Percentiles rank a stretch among this genome's conserved stretches.
These are phyloP conservation scores for Anguilla obscura DNA, from an alignment of 2,797 vertebrate species.

Conservation along the genomic window DNA sequence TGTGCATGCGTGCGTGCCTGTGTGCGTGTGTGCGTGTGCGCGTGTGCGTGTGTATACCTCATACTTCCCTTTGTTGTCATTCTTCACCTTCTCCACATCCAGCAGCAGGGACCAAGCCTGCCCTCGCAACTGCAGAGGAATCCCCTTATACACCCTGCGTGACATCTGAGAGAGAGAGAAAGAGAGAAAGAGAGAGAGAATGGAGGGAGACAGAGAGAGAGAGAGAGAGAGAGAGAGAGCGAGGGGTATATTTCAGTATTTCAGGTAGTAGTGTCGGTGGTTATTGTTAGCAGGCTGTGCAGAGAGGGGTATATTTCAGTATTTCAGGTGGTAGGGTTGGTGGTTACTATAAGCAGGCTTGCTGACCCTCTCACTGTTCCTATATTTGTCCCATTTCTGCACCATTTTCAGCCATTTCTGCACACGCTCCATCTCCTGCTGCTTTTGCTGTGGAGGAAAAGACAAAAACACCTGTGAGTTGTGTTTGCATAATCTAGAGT, in stretches of 20 bases:
- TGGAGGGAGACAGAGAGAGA: too few relatives aligned
- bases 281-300: not conserved
- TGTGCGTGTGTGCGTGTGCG: not conserved
- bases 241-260: not conserved
- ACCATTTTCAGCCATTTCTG: slow-evolving; percentile 92
- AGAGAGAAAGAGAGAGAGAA: slow-evolving; percentile 50
- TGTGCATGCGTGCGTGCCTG: slow-evolving; percentile 16
- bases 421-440: slow-evolving; percentile 81
- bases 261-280: not conserved
- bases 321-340: not conserved
- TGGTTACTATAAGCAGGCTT: not conserved
- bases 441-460: slow-evolving; percentile 75
- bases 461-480: not conserved
- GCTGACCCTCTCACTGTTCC: slow-evolving; percentile 78
- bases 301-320: not conserved
- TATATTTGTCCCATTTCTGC: slow-evolving; percentile 87
- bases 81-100: slow-evolving; percentile 80
- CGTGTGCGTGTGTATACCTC: slow-evolving; percentile 64
- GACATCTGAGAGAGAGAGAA: slow-evolving; percentile 65
- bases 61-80: slow-evolving; percentile 79
- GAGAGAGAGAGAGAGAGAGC: too few relatives aligned
- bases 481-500: not conserved
- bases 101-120: slow-evolving; percentile 82
- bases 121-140: slow-evolving; percentile 82
- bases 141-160: slow-evolving; percentile 83